phyloP scores from a whole-genome alignment of 1,140 invertebrate species.

The Lamellibrachia luymesi region DNA sequence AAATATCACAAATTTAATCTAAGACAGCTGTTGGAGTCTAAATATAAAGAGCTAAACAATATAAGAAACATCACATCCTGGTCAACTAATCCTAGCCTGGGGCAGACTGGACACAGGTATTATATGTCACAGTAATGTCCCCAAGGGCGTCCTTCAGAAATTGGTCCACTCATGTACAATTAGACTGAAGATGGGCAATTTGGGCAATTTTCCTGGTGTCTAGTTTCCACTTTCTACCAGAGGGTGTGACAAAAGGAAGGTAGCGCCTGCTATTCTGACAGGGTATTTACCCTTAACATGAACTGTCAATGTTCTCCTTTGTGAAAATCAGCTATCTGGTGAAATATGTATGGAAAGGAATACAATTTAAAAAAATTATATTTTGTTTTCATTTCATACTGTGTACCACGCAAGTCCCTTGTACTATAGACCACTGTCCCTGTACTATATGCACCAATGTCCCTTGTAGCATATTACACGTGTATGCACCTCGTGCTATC shows the following conservation, averaged over 20 bases:
- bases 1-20: not conserved
- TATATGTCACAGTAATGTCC: not conserved
- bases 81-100: not conserved
- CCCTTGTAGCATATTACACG: not conserved
- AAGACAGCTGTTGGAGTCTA: not conserved
- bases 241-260: not conserved
- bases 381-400: too few species aligned
- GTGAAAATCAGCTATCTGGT: not conserved
- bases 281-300: not conserved
- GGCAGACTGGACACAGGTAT: not conserved
- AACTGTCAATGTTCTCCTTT: not conserved
- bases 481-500: not conserved
- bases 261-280: not conserved
- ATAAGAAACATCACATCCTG: not conserved
- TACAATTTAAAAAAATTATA: too few species aligned
- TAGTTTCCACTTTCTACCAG: not conserved
- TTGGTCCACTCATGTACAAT: constrained; percentile 1
- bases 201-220: not conserved
- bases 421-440: not conserved
- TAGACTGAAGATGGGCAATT: not conserved
- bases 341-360: not conserved
- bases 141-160: not conserved
- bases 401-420: not conserved
- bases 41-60: not conserved
- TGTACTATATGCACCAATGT: not conserved